These are phyloP conservation scores for Misgurnus mizolepis DNA, from an alignment of 2,113 vertebrate species.

Conservation along the genomic window DNA sequence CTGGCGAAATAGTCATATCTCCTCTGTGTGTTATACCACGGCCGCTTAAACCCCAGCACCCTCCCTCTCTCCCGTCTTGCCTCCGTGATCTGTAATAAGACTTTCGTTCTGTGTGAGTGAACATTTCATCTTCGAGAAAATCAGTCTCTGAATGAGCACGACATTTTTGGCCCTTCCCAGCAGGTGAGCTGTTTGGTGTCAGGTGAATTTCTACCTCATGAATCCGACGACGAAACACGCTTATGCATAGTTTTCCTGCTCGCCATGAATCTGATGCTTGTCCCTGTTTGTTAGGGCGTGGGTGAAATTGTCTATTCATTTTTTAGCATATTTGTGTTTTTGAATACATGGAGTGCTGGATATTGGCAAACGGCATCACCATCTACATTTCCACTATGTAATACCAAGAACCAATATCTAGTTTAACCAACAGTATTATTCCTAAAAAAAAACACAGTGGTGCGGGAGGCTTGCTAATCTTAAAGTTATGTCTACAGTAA, in stretches of 20 bases:
- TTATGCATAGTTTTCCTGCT: neutral
- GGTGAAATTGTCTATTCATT: neutral
- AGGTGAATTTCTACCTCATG: slow-evolving; percentile 14
- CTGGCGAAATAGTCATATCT: slow-evolving; percentile 3
- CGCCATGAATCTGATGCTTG: slow-evolving; percentile 8
- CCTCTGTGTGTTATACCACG: slow-evolving; percentile 12
- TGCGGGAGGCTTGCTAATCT: neutral
- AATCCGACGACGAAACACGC: slow-evolving; percentile 30
- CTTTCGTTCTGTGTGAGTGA: slow-evolving; percentile 37
- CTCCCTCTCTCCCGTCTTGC: slow-evolving; percentile 8
- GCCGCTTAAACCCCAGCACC: slow-evolving; percentile 13
- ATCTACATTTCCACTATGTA: neutral
- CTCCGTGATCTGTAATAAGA: slow-evolving; percentile 30
- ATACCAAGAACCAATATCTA: neutral
- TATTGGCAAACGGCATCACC: slow-evolving; percentile 2
- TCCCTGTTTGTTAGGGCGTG: neutral
- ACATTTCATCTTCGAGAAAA: slow-evolving; percentile 40
- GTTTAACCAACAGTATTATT: slow-evolving; percentile 9
- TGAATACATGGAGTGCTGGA: neutral
- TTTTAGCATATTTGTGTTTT: slow-evolving; percentile 8
- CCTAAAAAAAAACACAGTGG: slow-evolving; percentile 2
- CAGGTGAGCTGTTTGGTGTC: slow-evolving; percentile 2
- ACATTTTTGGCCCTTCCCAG: slow-evolving; percentile 2
- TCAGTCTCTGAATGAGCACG: slow-evolving; percentile 17
- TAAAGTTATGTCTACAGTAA: too few relatives aligned